phyloP scores from a whole-genome alignment of 2,888 invertebrate species.

The Siphlonurus alternatus region DNA sequence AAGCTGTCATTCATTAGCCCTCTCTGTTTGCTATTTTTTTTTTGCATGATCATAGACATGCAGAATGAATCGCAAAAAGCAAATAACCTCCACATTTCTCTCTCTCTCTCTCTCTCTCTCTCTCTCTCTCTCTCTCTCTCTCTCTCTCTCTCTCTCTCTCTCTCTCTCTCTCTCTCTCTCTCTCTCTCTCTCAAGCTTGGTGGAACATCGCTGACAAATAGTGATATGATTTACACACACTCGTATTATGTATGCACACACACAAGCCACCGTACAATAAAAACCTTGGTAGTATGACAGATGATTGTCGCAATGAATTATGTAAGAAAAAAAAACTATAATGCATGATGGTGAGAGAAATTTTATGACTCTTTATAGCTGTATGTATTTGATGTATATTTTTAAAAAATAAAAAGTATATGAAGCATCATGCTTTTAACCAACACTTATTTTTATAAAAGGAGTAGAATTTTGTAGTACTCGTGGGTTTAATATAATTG shows the following conservation, averaged over 20 bases:
- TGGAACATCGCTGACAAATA: too few species aligned
- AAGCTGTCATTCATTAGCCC: not conserved
- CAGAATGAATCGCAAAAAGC: not conserved
- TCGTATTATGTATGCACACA: too few species aligned
- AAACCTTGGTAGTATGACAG: too few species aligned
- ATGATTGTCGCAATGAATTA: too few species aligned
- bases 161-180: conserved; percentile 5
- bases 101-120: not conserved
- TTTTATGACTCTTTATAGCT: too few species aligned
- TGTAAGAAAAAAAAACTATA: too few species aligned
- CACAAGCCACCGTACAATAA: too few species aligned
- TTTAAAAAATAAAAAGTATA: not conserved
- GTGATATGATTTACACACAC: too few species aligned
- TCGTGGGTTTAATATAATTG: not conserved
- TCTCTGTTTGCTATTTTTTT: conserved; percentile 11
- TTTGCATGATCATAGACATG: too few species aligned
- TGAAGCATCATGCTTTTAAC: not conserved
- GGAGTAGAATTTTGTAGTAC: not conserved
- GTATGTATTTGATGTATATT: too few species aligned
- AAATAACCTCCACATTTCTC: not conserved
- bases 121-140: not conserved
- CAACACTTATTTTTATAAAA: not conserved
- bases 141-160: conserved; percentile 6
- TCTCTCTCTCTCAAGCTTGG: too few species aligned
- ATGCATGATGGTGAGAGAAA: too few species aligned